phyloP scores from a whole-genome alignment of 2,888 invertebrate genomes.

The Epistrophe grossulariae region DNA sequence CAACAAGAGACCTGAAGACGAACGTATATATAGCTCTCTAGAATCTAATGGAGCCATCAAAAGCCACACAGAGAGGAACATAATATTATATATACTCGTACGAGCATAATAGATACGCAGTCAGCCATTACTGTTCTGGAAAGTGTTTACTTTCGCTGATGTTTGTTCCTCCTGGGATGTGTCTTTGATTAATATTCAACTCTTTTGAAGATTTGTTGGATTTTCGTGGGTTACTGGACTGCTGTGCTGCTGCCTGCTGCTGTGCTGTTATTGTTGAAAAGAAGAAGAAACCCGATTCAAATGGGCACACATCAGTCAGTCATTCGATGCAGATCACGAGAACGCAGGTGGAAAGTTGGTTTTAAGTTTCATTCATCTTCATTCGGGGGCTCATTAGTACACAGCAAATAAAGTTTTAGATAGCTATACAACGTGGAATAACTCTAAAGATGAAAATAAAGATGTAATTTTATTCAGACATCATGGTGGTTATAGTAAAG shows the following conservation, averaged over 20 bases:
- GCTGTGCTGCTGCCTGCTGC: no score
- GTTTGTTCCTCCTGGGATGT: slow-evolving; percentile 59
- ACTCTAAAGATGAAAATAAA: background rate
- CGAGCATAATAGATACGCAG: slow-evolving; percentile 16
- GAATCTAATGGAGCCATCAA: slow-evolving; percentile 47
- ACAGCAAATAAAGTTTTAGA: slow-evolving; percentile 10
- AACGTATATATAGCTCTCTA: background rate
- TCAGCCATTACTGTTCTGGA: slow-evolving; percentile 31
- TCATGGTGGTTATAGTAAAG: background rate
- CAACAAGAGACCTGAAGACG: background rate
- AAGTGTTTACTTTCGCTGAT: slow-evolving; percentile 71
- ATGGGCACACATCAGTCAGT: slow-evolving; percentile 41
- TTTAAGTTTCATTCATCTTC: slow-evolving; percentile 28
- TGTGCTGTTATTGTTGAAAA: background rate
- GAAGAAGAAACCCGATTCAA: slow-evolving; percentile 27
- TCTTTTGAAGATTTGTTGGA: slow-evolving; percentile 36
- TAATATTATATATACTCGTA: no score
- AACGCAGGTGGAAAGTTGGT: slow-evolving; percentile 36
- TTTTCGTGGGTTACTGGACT: slow-evolving; percentile 25
- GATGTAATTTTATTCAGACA: slow-evolving; percentile 1
- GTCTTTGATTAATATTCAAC: slow-evolving; percentile 53
- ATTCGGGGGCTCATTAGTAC: slow-evolving; percentile 28
- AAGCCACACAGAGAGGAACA: slow-evolving; percentile 15
- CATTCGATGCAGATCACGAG: slow-evolving; percentile 35
- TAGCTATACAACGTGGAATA: slow-evolving; percentile 1